Conservation (phyloP, 2,113 vertebrate species). For the Lampris incognitus region DNA sequence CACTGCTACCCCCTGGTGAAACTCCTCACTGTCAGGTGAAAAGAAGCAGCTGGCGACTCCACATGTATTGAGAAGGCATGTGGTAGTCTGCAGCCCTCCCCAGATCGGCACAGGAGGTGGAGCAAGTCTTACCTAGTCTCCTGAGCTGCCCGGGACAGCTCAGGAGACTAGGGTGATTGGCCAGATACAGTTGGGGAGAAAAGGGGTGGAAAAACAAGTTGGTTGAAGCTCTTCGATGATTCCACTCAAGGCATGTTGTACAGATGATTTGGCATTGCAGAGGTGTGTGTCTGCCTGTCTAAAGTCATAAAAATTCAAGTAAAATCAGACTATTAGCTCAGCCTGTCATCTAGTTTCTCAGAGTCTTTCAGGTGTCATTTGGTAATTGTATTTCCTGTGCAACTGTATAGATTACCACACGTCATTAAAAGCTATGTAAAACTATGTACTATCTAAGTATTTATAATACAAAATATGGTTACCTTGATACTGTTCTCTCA, state of each 20-base stretch:
- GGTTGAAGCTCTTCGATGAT: not conserved
- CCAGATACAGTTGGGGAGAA: too few species aligned
- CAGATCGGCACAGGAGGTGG: too few species aligned
- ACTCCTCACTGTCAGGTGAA: too few species aligned
- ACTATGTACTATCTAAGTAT: too few species aligned
- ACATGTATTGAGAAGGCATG: too few species aligned
- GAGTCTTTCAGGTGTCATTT: constrained; percentile 11
- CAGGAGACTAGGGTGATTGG: too few species aligned
- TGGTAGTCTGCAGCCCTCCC: too few species aligned
- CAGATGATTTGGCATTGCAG: constrained; percentile 23
- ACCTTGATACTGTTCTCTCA: constrained; percentile 12
- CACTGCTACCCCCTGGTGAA: too few species aligned
- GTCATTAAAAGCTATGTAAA: not conserved
- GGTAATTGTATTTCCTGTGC: constrained; percentile 24
- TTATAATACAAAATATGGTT: not conserved
- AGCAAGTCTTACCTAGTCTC: too few species aligned
- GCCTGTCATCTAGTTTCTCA: constrained; percentile 33
- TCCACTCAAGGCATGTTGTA: not conserved
- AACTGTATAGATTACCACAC: constrained; percentile 9
- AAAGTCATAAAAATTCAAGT: constrained; percentile 4
- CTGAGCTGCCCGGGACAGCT: too few species aligned
- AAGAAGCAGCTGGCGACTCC: too few species aligned
- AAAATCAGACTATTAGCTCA: constrained; percentile 28
- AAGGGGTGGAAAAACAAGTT: too few species aligned
- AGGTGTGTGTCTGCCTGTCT: not conserved